These are phyloP conservation scores for Cyclina sinensis DNA, from an alignment of 1,140 invertebrate genomes.

Conservation along the genomic window DNA sequence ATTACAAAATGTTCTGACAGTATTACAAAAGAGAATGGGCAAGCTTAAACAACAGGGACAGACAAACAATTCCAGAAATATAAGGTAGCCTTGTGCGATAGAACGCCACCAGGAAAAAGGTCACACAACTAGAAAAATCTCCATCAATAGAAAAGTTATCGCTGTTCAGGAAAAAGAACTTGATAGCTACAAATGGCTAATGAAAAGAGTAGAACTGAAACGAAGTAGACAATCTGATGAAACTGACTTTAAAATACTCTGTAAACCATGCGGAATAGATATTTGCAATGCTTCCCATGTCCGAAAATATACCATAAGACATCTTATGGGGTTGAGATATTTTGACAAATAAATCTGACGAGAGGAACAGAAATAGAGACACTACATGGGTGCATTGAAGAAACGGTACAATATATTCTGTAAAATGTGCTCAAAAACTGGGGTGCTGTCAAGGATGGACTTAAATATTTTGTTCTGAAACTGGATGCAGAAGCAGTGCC, in stretches of 20 bases:
- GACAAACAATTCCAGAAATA: too few relatives aligned
- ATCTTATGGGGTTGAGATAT: constrained; percentile 5
- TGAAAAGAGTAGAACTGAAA: neutral
- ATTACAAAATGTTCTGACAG: too few relatives aligned
- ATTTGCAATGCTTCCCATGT: constrained; percentile 7
- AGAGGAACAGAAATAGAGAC: neutral
- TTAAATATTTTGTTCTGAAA: constrained; percentile 15
- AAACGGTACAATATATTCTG: constrained; percentile 51
- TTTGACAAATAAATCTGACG: neutral
- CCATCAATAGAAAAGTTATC: neutral
- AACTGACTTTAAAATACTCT: neutral
- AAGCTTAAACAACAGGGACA: too few relatives aligned
- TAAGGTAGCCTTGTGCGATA: too few relatives aligned
- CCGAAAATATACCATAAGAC: neutral
- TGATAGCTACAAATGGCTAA: neutral
- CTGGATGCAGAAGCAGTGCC: neutral
- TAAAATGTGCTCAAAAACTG: constrained; percentile 23
- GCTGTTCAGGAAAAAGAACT: neutral
- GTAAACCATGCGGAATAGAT: neutral
- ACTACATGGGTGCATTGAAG: neutral
- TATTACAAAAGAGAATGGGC: too few relatives aligned
- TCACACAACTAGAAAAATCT: too few relatives aligned
- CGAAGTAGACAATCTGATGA: neutral
- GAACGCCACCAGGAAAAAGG: too few relatives aligned
- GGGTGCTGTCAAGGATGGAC: constrained; percentile 10